Percentiles rank a stretch among this genome's conserved stretches.
These are phyloP conservation scores for Nezara viridula DNA, from an alignment of 2,888 invertebrate species.

Conservation along the genomic window DNA sequence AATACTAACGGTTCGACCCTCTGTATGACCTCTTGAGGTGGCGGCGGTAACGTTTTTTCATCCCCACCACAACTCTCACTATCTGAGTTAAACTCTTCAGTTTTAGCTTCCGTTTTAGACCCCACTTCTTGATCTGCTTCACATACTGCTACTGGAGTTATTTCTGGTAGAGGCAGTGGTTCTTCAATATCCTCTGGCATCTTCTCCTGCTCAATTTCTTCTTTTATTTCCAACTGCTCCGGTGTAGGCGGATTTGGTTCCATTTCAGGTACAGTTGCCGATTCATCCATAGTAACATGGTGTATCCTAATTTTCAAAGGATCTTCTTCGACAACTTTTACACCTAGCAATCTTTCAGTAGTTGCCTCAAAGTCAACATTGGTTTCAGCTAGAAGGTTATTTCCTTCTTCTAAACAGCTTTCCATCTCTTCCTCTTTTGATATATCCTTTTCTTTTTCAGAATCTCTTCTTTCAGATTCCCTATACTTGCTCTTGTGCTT, in stretches of 20 bases:
- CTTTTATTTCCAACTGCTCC: background rate
- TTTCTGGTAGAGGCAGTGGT: background rate
- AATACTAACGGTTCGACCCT: constrained; percentile 62
- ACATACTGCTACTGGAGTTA: background rate
- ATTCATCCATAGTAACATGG: constrained; percentile 19
- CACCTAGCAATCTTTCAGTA: constrained; percentile 65
- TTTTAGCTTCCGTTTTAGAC: background rate
- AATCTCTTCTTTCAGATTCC: constrained; percentile 67
- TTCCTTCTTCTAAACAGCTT: constrained; percentile 64
- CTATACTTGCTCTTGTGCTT: constrained; percentile 67
- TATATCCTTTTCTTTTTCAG: constrained; percentile 67
- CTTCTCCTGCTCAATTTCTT: background rate
- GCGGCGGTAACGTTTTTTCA: constrained; percentile 54
- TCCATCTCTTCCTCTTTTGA: constrained; percentile 66
- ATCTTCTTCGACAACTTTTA: constrained; percentile 58
- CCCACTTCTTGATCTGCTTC: background rate
- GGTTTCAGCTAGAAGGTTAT: constrained; percentile 66
- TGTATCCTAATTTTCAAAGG: constrained; percentile 42
- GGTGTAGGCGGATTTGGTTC: background rate
- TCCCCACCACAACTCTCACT: constrained; percentile 58
- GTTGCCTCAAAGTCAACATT: constrained; percentile 66
- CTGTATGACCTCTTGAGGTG: constrained; percentile 47
- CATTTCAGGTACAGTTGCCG: background rate
- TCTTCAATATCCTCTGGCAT: background rate
- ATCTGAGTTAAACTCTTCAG: constrained; percentile 61